Conservation (phyloP, 2,888 invertebrate species). For the Yponomeuta evonymella region DNA sequence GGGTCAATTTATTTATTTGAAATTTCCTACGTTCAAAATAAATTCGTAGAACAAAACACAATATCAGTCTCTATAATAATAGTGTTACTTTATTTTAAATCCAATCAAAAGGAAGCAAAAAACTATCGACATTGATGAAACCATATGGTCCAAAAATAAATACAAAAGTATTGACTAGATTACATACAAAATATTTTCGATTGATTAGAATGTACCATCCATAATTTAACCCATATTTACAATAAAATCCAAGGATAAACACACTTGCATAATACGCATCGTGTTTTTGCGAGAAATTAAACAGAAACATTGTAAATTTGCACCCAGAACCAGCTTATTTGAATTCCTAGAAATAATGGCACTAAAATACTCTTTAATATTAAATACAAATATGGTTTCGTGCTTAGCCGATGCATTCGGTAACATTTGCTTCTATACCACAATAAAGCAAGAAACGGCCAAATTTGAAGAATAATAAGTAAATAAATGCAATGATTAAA, state of each 20-base stretch:
- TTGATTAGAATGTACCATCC: constrained; percentile 36
- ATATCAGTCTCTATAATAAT: constrained; percentile 49
- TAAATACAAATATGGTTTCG: constrained; percentile 23
- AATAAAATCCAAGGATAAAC: background rate
- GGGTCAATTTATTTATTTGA: background rate
- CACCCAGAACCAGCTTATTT: constrained; percentile 33
- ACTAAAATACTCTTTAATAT: constrained; percentile 28
- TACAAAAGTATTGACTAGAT: constrained; percentile 33
- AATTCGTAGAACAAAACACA: constrained; percentile 48
- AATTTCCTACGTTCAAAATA: constrained; percentile 33
- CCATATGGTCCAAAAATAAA: constrained; percentile 13
- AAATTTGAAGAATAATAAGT: background rate
- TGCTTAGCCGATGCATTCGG: background rate
- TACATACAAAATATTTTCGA: constrained; percentile 25
- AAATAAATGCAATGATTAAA: constrained; percentile 10
- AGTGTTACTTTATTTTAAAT: constrained; percentile 35
- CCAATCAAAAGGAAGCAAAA: constrained; percentile 36
- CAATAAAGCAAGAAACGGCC: background rate
- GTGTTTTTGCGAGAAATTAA: background rate
- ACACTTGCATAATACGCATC: background rate
- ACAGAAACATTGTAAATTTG: constrained; percentile 16
- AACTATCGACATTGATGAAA: constrained; percentile 19
- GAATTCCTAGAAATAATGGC: constrained; percentile 47
- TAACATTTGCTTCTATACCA: constrained; percentile 1
- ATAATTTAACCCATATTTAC: constrained; percentile 23